Evolutionary conservation across 2,888 invertebrate genomes (phyloP), one percentile per base, ranked within the genome.

Genomic region (Argynnis bischoffii): DNA sequence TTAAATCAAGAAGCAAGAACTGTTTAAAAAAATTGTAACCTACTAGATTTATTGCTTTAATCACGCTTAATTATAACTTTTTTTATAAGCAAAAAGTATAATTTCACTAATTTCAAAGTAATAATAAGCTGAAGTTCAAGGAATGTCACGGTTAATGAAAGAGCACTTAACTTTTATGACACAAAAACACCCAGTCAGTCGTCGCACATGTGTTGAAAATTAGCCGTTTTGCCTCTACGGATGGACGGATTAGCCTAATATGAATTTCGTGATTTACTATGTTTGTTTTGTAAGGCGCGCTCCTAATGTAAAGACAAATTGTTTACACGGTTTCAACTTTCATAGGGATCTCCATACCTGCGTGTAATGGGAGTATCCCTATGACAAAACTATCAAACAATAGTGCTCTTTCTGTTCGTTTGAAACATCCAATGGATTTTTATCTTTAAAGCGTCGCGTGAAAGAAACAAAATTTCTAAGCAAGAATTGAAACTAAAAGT

Each of bases 261-360:
- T 86, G 84, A 86, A 84, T 84, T 90, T 85, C 90, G 91, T 90
- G 90, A 85, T 88, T 81, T 84, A 81, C 83, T 76, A 72, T 90
- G 89, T 92, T 91, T 91, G 83, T 86, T 81, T 91, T 87, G 87
- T 85, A 87, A 87, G 83, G 78, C 72, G 66, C 67, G 85, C 86
- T 83, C 81, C 81, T 88, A 86, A 89, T 89, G 88, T 80, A 84
- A 84, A 85, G 84, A 90, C 90, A 90, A 90, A 89, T 90, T 92
- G 91, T 90, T 91, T 87, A 89, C 88, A 82, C 80, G 86, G 90
- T 89, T 85, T 91, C 91, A 85, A 87, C 85, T 92, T 92, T 90
- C 91, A 87, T 83, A 82, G 86, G 85, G 86, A 82, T 86, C 84
- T 81, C 80, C 78, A 72, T 88, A 88, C 88, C 88, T 90, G 87